Evolutionary conservation across 23 tunicate genomes (phyloP).

Genomic region (Phallusia fumigata): DNA sequence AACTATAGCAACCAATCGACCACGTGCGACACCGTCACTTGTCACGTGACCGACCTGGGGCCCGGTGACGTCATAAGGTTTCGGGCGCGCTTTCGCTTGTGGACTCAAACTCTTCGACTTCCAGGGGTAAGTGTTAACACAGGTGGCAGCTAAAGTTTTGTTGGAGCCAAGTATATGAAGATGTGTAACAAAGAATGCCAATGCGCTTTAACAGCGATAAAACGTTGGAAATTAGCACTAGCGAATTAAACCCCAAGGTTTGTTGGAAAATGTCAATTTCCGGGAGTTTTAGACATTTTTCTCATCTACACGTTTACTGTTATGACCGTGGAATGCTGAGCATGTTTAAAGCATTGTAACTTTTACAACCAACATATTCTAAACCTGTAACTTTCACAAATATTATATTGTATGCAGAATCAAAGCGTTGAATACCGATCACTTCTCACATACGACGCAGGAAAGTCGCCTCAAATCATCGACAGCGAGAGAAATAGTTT

Average conservation of each 20-base stretch:
- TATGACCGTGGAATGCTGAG: too few species aligned
- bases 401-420: background rate
- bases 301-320: too few species aligned
- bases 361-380: too few species aligned
- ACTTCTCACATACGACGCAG: background rate
- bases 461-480: background rate
- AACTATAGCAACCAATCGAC: background rate
- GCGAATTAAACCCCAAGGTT: too few species aligned
- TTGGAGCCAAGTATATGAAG: background rate
- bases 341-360: too few species aligned
- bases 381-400: too few species aligned
- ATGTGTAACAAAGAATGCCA: too few species aligned
- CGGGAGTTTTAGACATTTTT: too few species aligned
- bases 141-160: background rate
- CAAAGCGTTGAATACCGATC: background rate
- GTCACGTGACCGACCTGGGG: conserved; percentile 5
- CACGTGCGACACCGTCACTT: background rate
- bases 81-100: background rate
- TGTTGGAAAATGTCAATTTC: too few species aligned
- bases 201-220: too few species aligned
- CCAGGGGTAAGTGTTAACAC: background rate
- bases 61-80: background rate
- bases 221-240: too few species aligned
- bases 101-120: background rate
- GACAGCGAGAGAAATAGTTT: background rate